phyloP scores from a whole-genome alignment of 2,797 vertebrate species.

The Fistularia commersonii region DNA sequence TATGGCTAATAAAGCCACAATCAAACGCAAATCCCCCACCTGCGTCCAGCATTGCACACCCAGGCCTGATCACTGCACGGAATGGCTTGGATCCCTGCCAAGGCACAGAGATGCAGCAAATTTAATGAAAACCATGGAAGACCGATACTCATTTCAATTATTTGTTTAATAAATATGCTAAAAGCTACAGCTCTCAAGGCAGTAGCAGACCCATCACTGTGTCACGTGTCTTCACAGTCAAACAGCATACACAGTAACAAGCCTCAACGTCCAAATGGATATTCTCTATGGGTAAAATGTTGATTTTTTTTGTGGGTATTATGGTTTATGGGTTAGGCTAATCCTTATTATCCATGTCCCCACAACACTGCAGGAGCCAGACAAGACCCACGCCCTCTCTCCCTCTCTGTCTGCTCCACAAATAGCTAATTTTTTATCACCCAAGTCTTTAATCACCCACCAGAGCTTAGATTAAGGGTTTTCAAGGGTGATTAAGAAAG shows the following conservation, averaged over 20 bases:
- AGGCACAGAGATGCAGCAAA: constrained; percentile 30
- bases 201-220: constrained; percentile 23
- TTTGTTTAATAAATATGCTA: constrained; percentile 72
- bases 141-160: constrained; percentile 53
- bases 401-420: constrained; percentile 29
- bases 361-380: constrained; percentile 15
- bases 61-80: constrained; percentile 3
- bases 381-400: constrained; percentile 18
- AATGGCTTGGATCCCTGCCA: constrained; percentile 50
- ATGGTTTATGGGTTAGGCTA: constrained; percentile 38
- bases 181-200: constrained; percentile 47
- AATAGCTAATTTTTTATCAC: constrained; percentile 46
- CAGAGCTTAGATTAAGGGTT: constrained; percentile 47
- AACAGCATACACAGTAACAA: background rate
- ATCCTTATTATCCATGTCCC: constrained; percentile 57
- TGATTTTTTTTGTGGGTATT: constrained; percentile 15
- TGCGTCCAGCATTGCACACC: constrained; percentile 13
- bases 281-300: constrained; percentile 22
- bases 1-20: constrained; percentile 62
- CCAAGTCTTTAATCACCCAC: constrained; percentile 55
- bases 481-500: constrained; percentile 54
- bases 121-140: constrained; percentile 44
- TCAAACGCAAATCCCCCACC: background rate
- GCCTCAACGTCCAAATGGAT: background rate
- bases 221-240: constrained; percentile 16